These are phyloP conservation scores for Galaxea fascicularis DNA, from an alignment of 92 coral and sea anemone species.

Conservation along the genomic window DNA sequence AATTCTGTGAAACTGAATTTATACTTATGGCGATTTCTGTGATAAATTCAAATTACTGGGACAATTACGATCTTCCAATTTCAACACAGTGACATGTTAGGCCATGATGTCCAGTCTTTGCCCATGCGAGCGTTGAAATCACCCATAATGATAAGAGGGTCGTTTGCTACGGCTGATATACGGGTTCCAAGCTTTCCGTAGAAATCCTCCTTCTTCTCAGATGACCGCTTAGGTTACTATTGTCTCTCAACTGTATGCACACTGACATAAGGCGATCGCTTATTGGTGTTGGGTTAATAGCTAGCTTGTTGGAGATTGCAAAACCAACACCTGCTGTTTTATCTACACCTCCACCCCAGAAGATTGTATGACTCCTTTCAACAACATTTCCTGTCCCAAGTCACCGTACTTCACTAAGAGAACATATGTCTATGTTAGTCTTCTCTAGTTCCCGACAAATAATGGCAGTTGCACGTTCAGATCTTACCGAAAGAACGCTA, in stretches of 20 bases:
- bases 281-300: constrained; percentile 39
- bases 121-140: too few species aligned
- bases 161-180: too few species aligned
- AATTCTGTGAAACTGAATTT: too few species aligned
- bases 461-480: constrained; percentile 56
- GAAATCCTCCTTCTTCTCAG: too few species aligned
- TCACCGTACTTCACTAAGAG: constrained; percentile 45
- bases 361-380: constrained; percentile 51
- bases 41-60: too few species aligned
- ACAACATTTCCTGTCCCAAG: constrained; percentile 30
- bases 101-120: too few species aligned
- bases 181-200: too few species aligned
- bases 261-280: constrained; percentile 42
- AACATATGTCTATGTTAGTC: constrained; percentile 38
- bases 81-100: too few species aligned
- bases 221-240: not conserved
- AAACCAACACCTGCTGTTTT: constrained; percentile 56
- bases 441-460: constrained; percentile 45
- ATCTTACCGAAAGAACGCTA: constrained; percentile 35
- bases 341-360: constrained; percentile 49
- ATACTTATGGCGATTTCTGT: too few species aligned
- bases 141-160: too few species aligned
- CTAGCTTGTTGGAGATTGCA: constrained; percentile 49
- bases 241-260: constrained; percentile 9
- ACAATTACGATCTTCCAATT: too few species aligned